A percentile compares a stretch with the other conserved stretches of the same genome.
phyloP scores from a whole-genome alignment of 2,113 vertebrate genomes.

The Cisticola juncidis region DNA sequence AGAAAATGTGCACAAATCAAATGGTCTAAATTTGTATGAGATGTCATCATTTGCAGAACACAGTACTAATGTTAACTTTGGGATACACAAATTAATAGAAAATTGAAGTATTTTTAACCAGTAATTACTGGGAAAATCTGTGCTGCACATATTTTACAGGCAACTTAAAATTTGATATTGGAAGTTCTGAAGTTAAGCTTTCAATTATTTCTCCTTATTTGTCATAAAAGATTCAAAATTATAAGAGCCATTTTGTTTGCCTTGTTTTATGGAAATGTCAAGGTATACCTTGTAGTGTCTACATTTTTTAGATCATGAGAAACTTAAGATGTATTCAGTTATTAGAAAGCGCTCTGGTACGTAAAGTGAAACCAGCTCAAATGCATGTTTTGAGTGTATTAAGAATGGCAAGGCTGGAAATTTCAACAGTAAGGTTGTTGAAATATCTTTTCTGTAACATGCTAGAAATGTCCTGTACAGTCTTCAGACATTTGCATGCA shows the following conservation, averaged over 20 bases:
- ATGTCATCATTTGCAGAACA: not conserved
- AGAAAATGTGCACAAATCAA: not conserved
- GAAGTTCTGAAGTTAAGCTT: not conserved
- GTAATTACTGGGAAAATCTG: not conserved
- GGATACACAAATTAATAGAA: not conserved
- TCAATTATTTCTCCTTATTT: not conserved
- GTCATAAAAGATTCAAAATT: not conserved
- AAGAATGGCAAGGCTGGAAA: not conserved
- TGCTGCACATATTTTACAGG: not conserved
- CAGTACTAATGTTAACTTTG: not conserved
- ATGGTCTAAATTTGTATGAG: not conserved
- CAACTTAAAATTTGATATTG: not conserved
- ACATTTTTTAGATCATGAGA: not conserved
- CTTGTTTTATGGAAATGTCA: not conserved
- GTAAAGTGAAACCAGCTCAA: not conserved
- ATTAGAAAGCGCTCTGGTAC: not conserved
- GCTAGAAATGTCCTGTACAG: not conserved
- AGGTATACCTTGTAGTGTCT: not conserved
- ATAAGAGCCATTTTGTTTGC: not conserved
- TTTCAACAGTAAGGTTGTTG: not conserved
- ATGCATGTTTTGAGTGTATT: not conserved
- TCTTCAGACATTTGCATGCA: not conserved
- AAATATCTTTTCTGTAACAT: not conserved
- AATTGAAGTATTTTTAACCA: not conserved
- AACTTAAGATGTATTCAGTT: not conserved